Percentiles rank a stretch among this genome's conserved stretches.
Evolutionary conservation across 2,113 vertebrate species (phyloP).

Genomic region (Apodemus sylvaticus): DNA sequence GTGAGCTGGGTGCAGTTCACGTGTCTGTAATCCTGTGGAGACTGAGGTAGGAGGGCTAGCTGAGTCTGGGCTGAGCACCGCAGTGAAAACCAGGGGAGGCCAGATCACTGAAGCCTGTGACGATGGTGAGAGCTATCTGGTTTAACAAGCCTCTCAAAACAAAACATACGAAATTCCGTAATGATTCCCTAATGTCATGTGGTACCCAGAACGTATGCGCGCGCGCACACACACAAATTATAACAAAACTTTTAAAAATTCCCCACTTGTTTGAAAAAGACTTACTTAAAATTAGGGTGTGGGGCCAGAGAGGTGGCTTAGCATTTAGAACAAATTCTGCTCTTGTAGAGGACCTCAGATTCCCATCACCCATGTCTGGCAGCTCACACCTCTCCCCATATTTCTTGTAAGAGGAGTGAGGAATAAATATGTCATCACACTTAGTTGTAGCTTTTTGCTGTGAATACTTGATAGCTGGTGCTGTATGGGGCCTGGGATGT

Average conservation of each 20-base stretch:
- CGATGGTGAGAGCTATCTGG: not conserved
- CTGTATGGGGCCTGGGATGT: not conserved
- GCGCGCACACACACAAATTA: not conserved
- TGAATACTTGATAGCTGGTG: not conserved
- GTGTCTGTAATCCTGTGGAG: not conserved
- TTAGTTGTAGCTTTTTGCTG: not conserved
- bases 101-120: not conserved
- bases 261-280: conserved; percentile 34
- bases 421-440: not conserved
- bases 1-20: not conserved
- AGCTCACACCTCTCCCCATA: not conserved
- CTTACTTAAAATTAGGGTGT: conserved; percentile 5
- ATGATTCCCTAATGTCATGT: not conserved
- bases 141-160: not conserved
- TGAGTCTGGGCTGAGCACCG: not conserved
- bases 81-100: not conserved
- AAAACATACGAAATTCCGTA: not conserved
- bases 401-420: conserved; percentile 27
- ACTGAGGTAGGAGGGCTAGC: not conserved
- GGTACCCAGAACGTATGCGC: not conserved
- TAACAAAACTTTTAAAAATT: not conserved
- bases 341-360: not conserved
- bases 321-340: not conserved
- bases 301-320: not conserved
- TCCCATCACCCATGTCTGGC: not conserved